Percentiles rank a stretch among this genome's conserved stretches.
Conservation (phyloP, 2,113 vertebrate species). For the Bufo gargarizans region DNA sequence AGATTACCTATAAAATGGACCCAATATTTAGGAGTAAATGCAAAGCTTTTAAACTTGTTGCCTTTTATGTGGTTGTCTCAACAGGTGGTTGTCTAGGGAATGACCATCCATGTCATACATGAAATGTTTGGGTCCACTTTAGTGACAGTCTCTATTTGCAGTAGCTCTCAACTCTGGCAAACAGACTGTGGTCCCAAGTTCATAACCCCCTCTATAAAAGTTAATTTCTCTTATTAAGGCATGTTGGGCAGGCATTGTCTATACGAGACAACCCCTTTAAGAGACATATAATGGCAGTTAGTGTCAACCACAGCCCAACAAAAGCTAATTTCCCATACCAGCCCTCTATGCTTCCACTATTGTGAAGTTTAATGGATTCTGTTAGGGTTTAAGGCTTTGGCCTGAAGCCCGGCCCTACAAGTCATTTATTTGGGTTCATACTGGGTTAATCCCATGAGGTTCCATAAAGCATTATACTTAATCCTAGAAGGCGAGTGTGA, state of each 20-base stretch:
- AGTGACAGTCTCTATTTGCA: neutral
- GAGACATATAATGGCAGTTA: neutral
- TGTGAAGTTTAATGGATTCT: constrained; percentile 13
- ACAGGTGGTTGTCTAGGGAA: too few relatives aligned
- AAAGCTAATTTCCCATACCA: neutral
- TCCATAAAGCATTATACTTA: constrained; percentile 50
- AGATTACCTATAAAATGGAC: too few relatives aligned
- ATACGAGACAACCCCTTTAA: neutral
- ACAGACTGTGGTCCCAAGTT: neutral
- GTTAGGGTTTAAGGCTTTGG: constrained; percentile 31
- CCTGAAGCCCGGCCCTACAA: constrained; percentile 8
- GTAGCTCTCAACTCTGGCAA: neutral
- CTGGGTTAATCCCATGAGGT: constrained; percentile 50
- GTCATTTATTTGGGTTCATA: constrained; percentile 34
- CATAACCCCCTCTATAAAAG: too few relatives aligned
- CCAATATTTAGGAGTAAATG: too few relatives aligned
- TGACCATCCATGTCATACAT: too few relatives aligned
- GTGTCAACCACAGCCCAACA: neutral
- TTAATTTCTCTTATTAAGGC: neutral
- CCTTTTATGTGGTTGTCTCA: too few relatives aligned
- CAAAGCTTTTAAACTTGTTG: too few relatives aligned
- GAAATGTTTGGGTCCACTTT: neutral
- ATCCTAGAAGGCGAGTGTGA: constrained; percentile 49
- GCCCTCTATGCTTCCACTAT: neutral
- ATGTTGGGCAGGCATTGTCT: neutral